Conservation (phyloP, 2,888 invertebrate species). For the Disparrhopalites patrizii region DNA sequence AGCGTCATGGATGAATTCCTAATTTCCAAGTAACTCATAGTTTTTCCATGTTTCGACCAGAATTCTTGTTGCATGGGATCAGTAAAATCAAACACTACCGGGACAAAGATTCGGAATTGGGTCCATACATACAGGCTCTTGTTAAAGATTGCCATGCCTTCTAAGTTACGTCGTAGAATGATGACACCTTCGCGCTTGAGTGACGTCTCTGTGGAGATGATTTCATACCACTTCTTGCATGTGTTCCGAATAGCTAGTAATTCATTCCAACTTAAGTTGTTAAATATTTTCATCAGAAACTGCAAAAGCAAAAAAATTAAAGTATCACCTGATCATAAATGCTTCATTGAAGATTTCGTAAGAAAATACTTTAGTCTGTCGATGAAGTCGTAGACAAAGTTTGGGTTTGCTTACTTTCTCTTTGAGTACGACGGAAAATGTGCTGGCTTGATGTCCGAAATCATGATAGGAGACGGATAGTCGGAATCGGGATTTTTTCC, state of each 20-base stretch:
- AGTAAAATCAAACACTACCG: constrained; percentile 37
- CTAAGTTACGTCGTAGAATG: constrained; percentile 29
- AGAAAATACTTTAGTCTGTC: too few species aligned
- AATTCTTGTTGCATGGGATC: constrained; percentile 40
- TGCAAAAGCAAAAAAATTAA: constrained; percentile 13
- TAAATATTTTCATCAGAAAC: constrained; percentile 40
- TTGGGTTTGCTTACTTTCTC: constrained; percentile 17
- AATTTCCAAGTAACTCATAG: constrained; percentile 39
- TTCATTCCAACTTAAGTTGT: constrained; percentile 42
- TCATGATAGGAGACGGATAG: constrained; percentile 1
- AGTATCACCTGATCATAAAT: too few species aligned
- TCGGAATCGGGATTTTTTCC: constrained; percentile 2
- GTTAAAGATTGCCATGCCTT: constrained; percentile 38
- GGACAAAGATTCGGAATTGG: constrained; percentile 37
- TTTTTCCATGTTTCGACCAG: constrained; percentile 42
- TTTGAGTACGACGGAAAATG: constrained; percentile 8
- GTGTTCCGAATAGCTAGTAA: constrained; percentile 35
- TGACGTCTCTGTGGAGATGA: constrained; percentile 31
- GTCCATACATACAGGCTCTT: constrained; percentile 39
- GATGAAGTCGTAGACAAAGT: too few species aligned
- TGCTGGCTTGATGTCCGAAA: neutral
- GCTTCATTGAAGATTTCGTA: too few species aligned
- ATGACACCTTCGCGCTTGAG: constrained; percentile 33
- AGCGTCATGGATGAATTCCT: constrained; percentile 40
- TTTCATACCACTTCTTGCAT: constrained; percentile 43